Percentiles rank a stretch among this genome's conserved stretches.
These are phyloP conservation scores for Hydroisotoma schaefferi DNA, from an alignment of 2,888 invertebrate species.

Conservation along the genomic window DNA sequence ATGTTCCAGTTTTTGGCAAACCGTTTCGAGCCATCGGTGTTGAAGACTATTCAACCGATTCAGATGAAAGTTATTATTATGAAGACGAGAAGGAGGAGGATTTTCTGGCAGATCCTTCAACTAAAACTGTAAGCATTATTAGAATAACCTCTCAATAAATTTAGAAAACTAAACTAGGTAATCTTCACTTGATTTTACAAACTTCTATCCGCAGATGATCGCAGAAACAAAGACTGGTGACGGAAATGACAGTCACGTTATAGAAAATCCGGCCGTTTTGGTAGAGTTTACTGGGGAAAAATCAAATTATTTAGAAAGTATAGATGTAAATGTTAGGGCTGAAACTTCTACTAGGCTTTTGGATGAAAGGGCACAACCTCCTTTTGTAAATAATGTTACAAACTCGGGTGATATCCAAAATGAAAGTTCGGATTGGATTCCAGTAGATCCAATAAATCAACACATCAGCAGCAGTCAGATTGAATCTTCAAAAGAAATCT, in stretches of 20 bases:
- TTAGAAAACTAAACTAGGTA: not conserved
- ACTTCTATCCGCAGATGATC: conserved; percentile 5
- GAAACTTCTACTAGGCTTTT: not conserved
- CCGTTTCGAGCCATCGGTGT: no score
- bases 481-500: no score
- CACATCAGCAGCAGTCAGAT: no score
- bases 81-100: conserved; percentile 4
- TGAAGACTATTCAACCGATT: no score
- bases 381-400: not conserved
- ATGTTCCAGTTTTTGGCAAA: no score
- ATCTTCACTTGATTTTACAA: no score
- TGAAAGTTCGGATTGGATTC: no score
- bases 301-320: not conserved
- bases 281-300: not conserved
- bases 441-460: no score
- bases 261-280: conserved; percentile 10
- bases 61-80: conserved; percentile 17
- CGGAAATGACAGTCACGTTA: not conserved
- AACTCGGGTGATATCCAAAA: no score
- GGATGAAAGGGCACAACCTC: not conserved
- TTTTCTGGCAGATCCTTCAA: not conserved
- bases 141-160: not conserved
- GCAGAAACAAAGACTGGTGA: not conserved
- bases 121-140: conserved; percentile 3
- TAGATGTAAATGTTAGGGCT: not conserved